Conservation (phyloP, 2,888 invertebrate genomes). For the Heliconius sara region DNA sequence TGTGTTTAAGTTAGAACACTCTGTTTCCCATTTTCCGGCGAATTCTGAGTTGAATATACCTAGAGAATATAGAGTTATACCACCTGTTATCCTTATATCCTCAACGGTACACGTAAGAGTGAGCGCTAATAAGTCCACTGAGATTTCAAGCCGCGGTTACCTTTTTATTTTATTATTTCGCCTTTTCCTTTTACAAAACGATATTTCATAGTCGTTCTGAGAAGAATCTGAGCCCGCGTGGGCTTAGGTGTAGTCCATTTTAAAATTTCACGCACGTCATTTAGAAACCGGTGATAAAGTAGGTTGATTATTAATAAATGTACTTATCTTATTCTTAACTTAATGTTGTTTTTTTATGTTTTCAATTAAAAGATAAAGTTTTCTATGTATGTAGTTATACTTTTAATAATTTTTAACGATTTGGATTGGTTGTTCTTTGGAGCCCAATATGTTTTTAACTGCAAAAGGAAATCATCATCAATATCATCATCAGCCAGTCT, state of each 20-base stretch:
- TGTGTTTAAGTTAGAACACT: too few relatives aligned
- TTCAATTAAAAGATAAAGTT: background rate
- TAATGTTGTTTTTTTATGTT: background rate
- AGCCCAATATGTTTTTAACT: background rate
- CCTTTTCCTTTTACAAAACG: conserved; percentile 51
- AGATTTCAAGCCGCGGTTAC: conserved; percentile 46
- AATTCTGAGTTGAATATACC: too few relatives aligned
- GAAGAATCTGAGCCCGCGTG: conserved; percentile 48
- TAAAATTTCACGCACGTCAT: conserved; percentile 43
- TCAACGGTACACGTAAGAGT: conserved; percentile 55
- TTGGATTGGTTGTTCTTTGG: background rate
- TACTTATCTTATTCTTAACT: background rate
- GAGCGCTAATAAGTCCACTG: conserved; percentile 56
- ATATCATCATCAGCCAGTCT: too few relatives aligned
- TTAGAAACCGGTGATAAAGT: background rate
- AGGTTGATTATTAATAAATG: background rate
- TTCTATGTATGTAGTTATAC: too few relatives aligned
- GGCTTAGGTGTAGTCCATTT: conserved; percentile 47
- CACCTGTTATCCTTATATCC: conserved; percentile 46
- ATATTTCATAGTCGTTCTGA: conserved; percentile 55
- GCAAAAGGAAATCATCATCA: too few relatives aligned
- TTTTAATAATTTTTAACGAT: background rate
- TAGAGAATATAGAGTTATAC: background rate
- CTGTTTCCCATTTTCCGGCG: too few relatives aligned
- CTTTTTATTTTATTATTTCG: conserved; percentile 50